These are phyloP conservation scores for Poeciliopsis retropinna DNA, from an alignment of 2,113 vertebrate species.

Conservation along the genomic window DNA sequence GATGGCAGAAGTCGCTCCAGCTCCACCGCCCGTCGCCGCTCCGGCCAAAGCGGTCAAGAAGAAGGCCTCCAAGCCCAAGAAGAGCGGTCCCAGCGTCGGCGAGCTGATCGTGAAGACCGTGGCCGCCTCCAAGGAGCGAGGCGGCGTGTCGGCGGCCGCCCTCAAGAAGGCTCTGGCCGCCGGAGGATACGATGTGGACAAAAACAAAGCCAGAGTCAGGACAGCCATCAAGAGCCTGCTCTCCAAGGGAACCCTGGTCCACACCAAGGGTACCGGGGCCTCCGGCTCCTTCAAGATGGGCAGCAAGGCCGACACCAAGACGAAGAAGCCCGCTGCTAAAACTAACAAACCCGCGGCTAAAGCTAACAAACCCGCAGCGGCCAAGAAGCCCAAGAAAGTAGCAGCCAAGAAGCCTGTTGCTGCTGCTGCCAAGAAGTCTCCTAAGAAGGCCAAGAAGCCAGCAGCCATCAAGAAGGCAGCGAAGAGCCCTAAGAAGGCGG, in stretches of 20 bases:
- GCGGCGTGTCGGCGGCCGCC: slow-evolving; percentile 8
- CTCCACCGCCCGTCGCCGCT: background rate
- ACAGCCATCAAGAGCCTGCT: slow-evolving; percentile 33
- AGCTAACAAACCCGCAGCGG: background rate
- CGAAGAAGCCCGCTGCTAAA: background rate
- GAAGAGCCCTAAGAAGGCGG: background rate
- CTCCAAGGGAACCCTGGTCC: slow-evolving; percentile 4
- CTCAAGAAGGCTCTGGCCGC: slow-evolving; percentile 31
- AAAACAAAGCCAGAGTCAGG: slow-evolving; percentile 31
- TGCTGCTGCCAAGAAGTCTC: background rate
- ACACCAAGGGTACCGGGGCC: slow-evolving; percentile 12
- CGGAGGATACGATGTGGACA: slow-evolving; percentile 35
- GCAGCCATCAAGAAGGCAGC: background rate
- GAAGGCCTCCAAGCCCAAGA: slow-evolving; percentile 17
- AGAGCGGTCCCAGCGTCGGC: slow-evolving; percentile 22
- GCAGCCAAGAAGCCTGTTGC: slow-evolving; percentile 7
- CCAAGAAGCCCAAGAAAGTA: slow-evolving; percentile 16
- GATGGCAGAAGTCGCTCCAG: slow-evolving; percentile 49
- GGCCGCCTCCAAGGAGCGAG: slow-evolving; percentile 31
- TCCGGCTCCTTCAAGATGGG: slow-evolving; percentile 42
- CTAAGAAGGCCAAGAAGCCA: slow-evolving; percentile 1
- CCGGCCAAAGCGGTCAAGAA: slow-evolving; percentile 25
- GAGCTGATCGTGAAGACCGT: slow-evolving; percentile 35
- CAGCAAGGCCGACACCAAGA: background rate
- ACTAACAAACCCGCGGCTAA: slow-evolving; percentile 7